These are phyloP conservation scores for Leptatherina wallacei DNA, from an alignment of 2,797 vertebrate genomes.

Conservation along the genomic window DNA sequence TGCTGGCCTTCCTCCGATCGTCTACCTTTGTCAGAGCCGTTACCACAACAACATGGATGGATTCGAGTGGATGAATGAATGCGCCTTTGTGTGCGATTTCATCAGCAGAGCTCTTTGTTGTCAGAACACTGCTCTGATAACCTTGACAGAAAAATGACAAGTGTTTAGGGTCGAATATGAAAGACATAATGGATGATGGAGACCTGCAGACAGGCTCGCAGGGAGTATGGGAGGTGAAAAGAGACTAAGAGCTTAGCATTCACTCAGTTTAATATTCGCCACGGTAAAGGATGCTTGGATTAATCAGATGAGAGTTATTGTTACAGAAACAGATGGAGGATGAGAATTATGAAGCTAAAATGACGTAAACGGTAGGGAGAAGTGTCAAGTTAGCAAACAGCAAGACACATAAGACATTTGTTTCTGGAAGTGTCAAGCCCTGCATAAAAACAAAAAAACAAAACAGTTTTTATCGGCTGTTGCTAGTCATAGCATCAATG, in stretches of 20 bases:
- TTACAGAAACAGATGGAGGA: neutral
- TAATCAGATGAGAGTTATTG: neutral
- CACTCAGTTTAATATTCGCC: neutral
- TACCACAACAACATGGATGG: slow-evolving; percentile 50
- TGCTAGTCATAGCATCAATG: neutral
- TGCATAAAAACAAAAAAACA: too few relatives aligned
- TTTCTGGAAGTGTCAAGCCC: too few relatives aligned
- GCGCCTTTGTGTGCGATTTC: slow-evolving; percentile 32
- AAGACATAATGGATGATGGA: slow-evolving; percentile 17
- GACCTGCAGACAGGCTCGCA: neutral
- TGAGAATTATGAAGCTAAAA: neutral
- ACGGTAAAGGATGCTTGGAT: neutral
- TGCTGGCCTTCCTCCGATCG: slow-evolving; percentile 4
- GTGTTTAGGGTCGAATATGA: slow-evolving; percentile 26
- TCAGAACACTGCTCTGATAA: slow-evolving; percentile 40
- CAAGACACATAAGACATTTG: too few relatives aligned
- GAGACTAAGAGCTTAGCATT: neutral
- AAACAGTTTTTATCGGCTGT: neutral
- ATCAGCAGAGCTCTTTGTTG: slow-evolving; percentile 47
- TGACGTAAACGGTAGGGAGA: neutral
- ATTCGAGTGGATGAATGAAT: slow-evolving; percentile 23
- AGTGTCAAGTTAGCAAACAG: too few relatives aligned
- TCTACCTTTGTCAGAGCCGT: slow-evolving; percentile 38
- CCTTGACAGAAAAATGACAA: slow-evolving; percentile 50
- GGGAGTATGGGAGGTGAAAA: neutral